Base-by-base conservation (phyloP, 2,888 invertebrate species). In the Rhorus exstirpatorius region DNA sequence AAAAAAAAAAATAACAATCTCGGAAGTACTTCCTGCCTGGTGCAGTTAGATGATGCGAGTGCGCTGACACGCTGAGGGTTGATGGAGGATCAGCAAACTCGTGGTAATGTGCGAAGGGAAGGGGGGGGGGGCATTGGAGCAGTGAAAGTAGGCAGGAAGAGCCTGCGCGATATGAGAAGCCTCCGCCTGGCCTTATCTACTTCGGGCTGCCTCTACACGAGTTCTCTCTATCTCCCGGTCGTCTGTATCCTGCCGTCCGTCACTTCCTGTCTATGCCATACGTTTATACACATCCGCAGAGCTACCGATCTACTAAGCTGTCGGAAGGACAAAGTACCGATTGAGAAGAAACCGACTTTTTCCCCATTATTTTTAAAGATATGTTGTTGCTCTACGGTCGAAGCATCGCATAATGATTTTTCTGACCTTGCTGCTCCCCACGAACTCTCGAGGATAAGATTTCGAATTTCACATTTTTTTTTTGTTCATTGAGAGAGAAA, bases 241-340 rank as follows among this genome's bases (percentile, higher is more conserved):
- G 88, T 89, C 87, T 88, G 87, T 89, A 90, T 91, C 91, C 90
- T 90, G 90, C 82, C 84, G 84, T 84, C 76, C 84, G 83, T 84
- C 87, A 87, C 83, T 90, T 91, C 90, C 92, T 90, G 88, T 87
- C 89, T 84, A 26, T 24, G 86, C 81, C n/a, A n/a, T n/a, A n/a
- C n/a, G n/a, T n/a, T n/a, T 71, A 76, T 68, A 83, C 79, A 87
- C 81, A 79, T 83, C 81, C 85, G 77, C 55, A n/a, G 26, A 55
- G 41, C 38, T 46, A 38, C 53, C 55, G 53, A 67, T 63, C 14
- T 55, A 31, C 10, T 1, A 14, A 58, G 55, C 1, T 26, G 49
- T 58, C 35, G 19, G 44, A 26, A 51, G 44, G 31, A 51, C 51
- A 24, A 21, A 21, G 49, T 35, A 65, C 14, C 49, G 41, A 67